Base-by-base conservation (phyloP, 2,888 invertebrate genomes). In the Hydrotaea cyrtoneurina region DNA sequence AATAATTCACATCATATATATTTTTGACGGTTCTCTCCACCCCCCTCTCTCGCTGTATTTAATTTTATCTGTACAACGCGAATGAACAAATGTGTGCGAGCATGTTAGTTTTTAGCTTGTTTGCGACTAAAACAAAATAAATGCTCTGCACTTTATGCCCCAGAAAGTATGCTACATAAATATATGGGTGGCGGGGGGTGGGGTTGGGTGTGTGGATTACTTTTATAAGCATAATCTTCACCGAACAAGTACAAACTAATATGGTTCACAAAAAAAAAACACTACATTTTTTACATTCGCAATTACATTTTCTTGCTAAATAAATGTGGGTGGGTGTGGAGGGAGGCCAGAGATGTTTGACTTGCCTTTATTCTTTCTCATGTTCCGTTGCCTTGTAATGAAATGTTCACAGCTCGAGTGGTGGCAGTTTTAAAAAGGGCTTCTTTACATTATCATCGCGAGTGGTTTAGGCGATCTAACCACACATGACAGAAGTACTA, bases 101-200 rank as follows among this genome's bases (percentile, higher is more conserved):
- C 50, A n/a, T 50, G 50, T 50, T 50, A 50, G 50, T n/a, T 59
- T 57, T 26, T 23, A 59, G 31, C 31, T 31, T 7, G 7, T 31
- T 2, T 31, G 31, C 26, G 21, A 5, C 17, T 21, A 19, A 21
- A 59, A 57, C 59, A 31, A 19, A 31, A 46, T 31, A 4, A 31
- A 31, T 31, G 31, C 31, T 31, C 7, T 2, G 31, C 2, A 74
- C 19, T 57, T 57, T 73, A 59, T 55, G 66, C 46, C 66, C 73
- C 36, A 46, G 10, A 75, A 69, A 69, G 46, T 80, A 75, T 80
- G 75, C 59, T 21, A 71, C 50, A 71, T 50, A n/a, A n/a, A n/a
- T n/a, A n/a, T n/a, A n/a, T n/a, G n/a, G n/a, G n/a, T n/a, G n/a
- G n/a, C n/a, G n/a, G n/a, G n/a, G n/a, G n/a, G n/a, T n/a, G n/a